A percentile compares a stretch with the other conserved stretches of the same genome.
phyloP scores from a whole-genome alignment of 2,888 invertebrate species.

The Cephus rjabovi region DNA sequence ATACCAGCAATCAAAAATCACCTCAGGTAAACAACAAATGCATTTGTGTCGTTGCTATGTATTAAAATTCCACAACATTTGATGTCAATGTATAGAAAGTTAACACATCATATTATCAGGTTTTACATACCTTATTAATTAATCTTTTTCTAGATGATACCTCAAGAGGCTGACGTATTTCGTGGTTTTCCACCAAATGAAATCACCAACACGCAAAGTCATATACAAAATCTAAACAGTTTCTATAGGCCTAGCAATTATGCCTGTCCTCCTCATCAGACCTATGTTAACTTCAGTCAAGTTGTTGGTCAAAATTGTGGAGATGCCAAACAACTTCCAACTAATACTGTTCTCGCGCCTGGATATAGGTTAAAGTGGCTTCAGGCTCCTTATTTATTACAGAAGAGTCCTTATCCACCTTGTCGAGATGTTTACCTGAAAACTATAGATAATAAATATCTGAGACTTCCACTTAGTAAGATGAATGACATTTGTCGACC shows the following conservation, averaged over 20 bases:
- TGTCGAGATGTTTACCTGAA: slow-evolving; percentile 32
- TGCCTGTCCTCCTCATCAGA: slow-evolving; percentile 21
- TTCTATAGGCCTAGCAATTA: slow-evolving; percentile 25
- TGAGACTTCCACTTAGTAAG: slow-evolving; percentile 37
- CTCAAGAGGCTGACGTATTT: slow-evolving; percentile 31
- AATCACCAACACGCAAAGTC: slow-evolving; percentile 38
- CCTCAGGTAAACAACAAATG: slow-evolving; percentile 11
- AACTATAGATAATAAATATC: slow-evolving; percentile 36
- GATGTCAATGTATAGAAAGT: not conserved
- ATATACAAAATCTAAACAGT: slow-evolving; percentile 34
- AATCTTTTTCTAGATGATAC: slow-evolving; percentile 2
- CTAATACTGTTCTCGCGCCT: not conserved
- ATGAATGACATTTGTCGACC: slow-evolving; percentile 25
- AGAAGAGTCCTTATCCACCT: slow-evolving; percentile 27
- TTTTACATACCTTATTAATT: not conserved
- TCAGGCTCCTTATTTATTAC: slow-evolving; percentile 29
- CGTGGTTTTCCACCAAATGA: slow-evolving; percentile 44
- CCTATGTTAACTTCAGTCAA: slow-evolving; percentile 20
- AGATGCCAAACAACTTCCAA: slow-evolving; percentile 3
- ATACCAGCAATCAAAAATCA: not conserved
- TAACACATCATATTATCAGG: not conserved
- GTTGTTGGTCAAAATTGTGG: slow-evolving; percentile 18
- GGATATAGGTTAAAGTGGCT: slow-evolving; percentile 35
- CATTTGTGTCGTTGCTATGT: not conserved
- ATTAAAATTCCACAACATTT: not conserved